Percentiles rank a stretch among this genome's conserved stretches.
Conservation (phyloP, 2,888 invertebrate genomes). For the Willowsia nigromaculata region DNA sequence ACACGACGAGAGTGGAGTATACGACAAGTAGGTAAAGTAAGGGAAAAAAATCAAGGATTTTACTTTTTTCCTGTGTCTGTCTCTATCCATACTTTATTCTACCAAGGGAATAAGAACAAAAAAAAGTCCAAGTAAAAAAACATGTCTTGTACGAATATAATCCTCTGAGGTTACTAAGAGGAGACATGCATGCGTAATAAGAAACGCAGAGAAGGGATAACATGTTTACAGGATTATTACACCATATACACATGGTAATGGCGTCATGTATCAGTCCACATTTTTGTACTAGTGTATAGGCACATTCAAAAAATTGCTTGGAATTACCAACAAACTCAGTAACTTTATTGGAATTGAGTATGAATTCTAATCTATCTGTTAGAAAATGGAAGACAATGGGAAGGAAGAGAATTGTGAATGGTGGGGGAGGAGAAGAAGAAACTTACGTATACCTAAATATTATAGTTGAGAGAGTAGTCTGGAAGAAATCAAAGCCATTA, state of each 20-base stretch:
- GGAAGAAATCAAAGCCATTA: conserved; percentile 36
- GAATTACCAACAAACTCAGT: conserved; percentile 23
- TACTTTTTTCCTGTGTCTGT: background rate
- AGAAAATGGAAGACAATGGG: background rate
- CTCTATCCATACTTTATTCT: background rate
- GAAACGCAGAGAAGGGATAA: background rate
- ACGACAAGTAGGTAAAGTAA: background rate
- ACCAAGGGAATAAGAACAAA: background rate
- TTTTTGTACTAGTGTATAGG: background rate
- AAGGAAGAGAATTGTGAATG: background rate
- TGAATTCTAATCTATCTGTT: background rate
- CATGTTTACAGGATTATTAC: background rate
- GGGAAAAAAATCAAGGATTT: background rate
- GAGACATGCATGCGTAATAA: background rate
- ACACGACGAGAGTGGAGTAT: background rate
- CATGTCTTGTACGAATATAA: background rate
- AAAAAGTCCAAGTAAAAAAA: background rate
- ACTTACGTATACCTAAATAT: background rate
- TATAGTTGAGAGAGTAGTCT: background rate
- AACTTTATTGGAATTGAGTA: background rate
- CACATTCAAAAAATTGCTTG: background rate
- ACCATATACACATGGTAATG: background rate
- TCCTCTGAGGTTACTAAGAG: background rate
- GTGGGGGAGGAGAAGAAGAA: background rate
- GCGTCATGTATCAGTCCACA: conserved; percentile 18